Conservation (phyloP, 2,888 invertebrate genomes). For the Galeopsomyia nigrocyanea region DNA sequence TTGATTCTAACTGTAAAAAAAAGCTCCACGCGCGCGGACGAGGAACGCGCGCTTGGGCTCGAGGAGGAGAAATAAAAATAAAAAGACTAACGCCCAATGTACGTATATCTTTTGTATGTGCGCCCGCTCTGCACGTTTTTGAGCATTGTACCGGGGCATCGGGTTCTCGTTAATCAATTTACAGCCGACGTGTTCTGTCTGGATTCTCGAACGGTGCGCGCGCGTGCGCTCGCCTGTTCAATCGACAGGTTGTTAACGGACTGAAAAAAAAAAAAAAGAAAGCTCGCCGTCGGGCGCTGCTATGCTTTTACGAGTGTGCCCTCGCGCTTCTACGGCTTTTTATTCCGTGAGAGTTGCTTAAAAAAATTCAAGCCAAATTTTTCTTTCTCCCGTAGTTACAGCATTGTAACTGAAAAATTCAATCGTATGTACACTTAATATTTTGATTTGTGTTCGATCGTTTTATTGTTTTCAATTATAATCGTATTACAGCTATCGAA, state of each 20-base stretch:
- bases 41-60: neutral
- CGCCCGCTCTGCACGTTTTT: neutral
- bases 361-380: no score
- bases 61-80: neutral
- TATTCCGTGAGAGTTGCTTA: no score
- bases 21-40: neutral
- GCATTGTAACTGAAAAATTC: no score
- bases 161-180: conserved; percentile 43
- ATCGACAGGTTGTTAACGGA: conserved; percentile 38
- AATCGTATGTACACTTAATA: no score
- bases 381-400: no score
- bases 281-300: neutral
- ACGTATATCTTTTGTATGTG: no score
- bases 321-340: no score
- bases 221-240: conserved; percentile 9
- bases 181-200: conserved; percentile 27
- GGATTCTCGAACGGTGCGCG: no score
- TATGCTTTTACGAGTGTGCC: conserved; percentile 22
- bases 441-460: no score
- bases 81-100: neutral
- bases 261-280: conserved; percentile 30
- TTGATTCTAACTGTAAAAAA: conserved; percentile 4
- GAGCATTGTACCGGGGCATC: conserved; percentile 15
- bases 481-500: no score
- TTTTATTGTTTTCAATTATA: no score